These are phyloP conservation scores for Gallinago paraguaiae DNA, from an alignment of 2,113 vertebrate genomes.

Conservation along the genomic window DNA sequence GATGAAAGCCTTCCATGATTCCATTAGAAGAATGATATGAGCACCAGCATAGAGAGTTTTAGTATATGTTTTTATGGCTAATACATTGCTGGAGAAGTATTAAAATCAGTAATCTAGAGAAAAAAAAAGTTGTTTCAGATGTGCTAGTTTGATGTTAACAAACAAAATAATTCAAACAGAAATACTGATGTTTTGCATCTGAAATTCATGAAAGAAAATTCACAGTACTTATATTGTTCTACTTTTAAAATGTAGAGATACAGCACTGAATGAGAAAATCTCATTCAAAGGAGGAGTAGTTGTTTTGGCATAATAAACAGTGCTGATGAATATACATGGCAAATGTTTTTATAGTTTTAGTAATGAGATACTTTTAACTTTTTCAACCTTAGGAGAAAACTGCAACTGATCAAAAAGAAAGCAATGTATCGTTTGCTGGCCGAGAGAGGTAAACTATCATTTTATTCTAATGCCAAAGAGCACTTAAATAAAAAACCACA, in stretches of 20 bases:
- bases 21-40: background rate
- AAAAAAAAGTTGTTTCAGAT: background rate
- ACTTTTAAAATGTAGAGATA: background rate
- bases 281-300: background rate
- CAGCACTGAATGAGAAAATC: background rate
- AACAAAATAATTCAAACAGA: background rate
- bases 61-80: background rate
- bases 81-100: background rate
- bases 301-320: background rate
- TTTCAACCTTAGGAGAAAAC: background rate
- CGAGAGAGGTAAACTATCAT: background rate
- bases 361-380: background rate
- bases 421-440: background rate
- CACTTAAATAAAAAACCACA: background rate
- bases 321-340: background rate
- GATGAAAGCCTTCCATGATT: background rate
- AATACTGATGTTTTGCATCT: background rate
- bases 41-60: background rate
- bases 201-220: background rate
- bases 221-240: background rate
- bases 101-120: background rate
- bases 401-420: background rate
- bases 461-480: background rate
- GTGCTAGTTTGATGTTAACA: background rate
- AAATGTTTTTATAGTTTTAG: background rate